Evolutionary conservation across 1,140 invertebrate genomes (phyloP), one percentile per base, ranked within the genome.

Genomic region (Vanessa tameamea): DNA sequence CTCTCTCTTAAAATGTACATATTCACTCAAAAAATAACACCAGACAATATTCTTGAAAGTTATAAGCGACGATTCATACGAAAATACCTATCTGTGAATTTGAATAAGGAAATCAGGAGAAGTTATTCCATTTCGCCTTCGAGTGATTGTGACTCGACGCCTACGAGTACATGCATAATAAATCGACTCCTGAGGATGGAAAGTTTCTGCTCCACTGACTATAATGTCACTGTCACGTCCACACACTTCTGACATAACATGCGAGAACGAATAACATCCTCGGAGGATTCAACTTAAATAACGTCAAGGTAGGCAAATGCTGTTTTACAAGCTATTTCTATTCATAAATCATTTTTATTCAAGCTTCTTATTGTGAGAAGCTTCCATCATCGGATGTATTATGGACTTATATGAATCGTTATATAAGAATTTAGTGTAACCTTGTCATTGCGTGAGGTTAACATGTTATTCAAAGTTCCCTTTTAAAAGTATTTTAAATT

Each of bases 91-190:
- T 71, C 64, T 64, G 43, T 12, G 12, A 43, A 74, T 73, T 70
- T 77, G 78, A 77, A 79, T 79, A 69, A 77, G 67, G 57, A 77
- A 80, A 80, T 77, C 78, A 77, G 73, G 67, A 57, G 67, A 77
- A 80, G 66, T 77, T 75, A 71, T 77, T 75, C 70, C 73, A 77
- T 67, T 55, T 72, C 66, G 69, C 68, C 26, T 67, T 76, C 55
- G 66, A 72, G 68, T 63, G 63, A 66, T 76, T 72, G 71, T 64
- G 76, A 20, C n/a, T 66, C n/a, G 67, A 72, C 47, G 78, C 50
- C 75, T 71, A 72, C 50, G n/a, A n/a, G 20, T 37, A 61, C 57
- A 61, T 61, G 14, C 69, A 77, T 77, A 73, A 77, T 77, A 64
- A 48, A 75, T 77, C 48, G 48, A 59, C 53, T 72, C 72, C 23